Base-by-base conservation (phyloP, 2,888 invertebrate species). In the Metacarcinus magister region DNA sequence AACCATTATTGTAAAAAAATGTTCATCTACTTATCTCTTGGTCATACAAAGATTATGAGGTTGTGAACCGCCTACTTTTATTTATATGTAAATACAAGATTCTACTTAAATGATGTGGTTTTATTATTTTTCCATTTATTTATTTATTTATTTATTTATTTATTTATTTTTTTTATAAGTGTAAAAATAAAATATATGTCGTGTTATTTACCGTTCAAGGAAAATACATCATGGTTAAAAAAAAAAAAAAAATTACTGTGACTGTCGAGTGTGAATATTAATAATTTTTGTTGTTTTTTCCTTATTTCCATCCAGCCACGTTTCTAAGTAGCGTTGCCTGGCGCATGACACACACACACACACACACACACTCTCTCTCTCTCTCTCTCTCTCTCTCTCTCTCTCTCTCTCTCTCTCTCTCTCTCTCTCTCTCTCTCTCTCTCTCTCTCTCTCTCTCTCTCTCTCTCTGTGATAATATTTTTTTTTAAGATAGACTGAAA, bases 81-180 rank as follows among this genome's bases (percentile, higher is more conserved):
- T 96, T 96, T 96, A 96, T 96, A 96, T 96, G 96, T 96, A 96
- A 96, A 96, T 96, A 96, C 92, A 92, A 96, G 90, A 96, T 94
- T 94, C 96, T 60, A 60, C 60, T 60, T 60, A 60, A 60, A 60
- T 60, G 23, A 23, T 2, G 23, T 2, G 60, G 48, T 8, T 54
- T 60, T 19, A 23, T 60, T 60, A 19, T 60, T 23, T 60, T 60
- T 0, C 60, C 60, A 23, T 60, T 23, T 23, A 4, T 60, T 2
- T 5, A 8, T 75, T 8, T 75, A 28, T 75, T 23, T n/a, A 10
- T 75, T n/a, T 75, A 10, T 75, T n/a, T 75, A n/a, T 75, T 16
- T 75, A n/a, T 75, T 5, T 67, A 4, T n/a, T n/a, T n/a, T n/a
- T n/a, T n/a, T n/a, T n/a, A n/a, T n/a, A n/a, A n/a, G n/a, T n/a